Evolutionary conservation across 2,888 invertebrate genomes (phyloP).

Genomic region (Drosophila meridiana): DNA sequence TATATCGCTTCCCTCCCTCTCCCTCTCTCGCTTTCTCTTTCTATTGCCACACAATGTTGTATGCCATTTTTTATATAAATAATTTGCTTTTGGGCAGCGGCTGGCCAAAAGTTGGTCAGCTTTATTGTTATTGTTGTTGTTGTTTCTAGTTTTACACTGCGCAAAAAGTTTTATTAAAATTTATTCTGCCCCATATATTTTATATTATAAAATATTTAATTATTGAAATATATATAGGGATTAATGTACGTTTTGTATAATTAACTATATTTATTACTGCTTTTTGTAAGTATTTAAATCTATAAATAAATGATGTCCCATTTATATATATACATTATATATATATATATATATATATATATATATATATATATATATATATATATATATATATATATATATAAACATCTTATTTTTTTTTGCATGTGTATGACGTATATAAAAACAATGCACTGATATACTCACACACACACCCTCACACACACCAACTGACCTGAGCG

Average conservation of each 20-base stretch:
- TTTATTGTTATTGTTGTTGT: slow-evolving; percentile 45
- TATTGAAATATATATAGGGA: too few species aligned
- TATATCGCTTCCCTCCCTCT: neutral
- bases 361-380: too few species aligned
- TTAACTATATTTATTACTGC: too few species aligned
- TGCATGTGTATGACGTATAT: slow-evolving; percentile 21
- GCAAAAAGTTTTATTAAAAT: neutral
- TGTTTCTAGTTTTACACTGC: slow-evolving; percentile 33
- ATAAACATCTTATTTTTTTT: slow-evolving; percentile 1
- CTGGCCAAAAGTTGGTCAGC: slow-evolving; percentile 51
- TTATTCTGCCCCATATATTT: too few species aligned
- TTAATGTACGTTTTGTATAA: too few species aligned
- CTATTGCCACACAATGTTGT: slow-evolving; percentile 49
- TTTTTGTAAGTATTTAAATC: neutral
- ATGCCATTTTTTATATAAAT: slow-evolving; percentile 75
- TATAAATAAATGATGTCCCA: too few species aligned
- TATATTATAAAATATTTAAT: too few species aligned
- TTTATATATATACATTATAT: too few species aligned
- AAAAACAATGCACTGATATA: slow-evolving; percentile 43
- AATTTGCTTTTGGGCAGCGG: slow-evolving; percentile 60
- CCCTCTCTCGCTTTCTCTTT: neutral
- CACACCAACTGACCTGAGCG: slow-evolving; percentile 37
- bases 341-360: too few species aligned
- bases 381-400: too few species aligned
- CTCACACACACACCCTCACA: slow-evolving; percentile 12